Evolutionary conservation across 2,113 vertebrate species (phyloP).

Genomic region (Ellobius talpinus): DNA sequence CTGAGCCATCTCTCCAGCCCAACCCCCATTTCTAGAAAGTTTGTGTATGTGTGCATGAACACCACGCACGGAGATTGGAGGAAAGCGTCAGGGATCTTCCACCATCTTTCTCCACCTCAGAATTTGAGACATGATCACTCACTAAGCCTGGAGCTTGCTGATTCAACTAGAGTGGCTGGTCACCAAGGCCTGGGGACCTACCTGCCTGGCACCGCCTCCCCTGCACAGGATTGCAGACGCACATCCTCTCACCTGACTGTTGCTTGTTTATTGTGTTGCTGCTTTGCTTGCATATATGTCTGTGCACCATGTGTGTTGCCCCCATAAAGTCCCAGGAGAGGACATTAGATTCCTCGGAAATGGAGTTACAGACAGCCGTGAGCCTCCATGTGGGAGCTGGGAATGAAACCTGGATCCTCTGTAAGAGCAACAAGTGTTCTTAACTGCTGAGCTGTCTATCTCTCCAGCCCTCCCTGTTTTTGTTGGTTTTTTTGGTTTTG

Average conservation of each 20-base stretch:
- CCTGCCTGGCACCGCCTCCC: not conserved
- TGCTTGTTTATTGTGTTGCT: not conserved
- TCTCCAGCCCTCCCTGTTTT: not conserved
- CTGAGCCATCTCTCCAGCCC: no score
- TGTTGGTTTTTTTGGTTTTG: not conserved
- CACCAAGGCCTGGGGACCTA: not conserved
- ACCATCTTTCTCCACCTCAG: no score
- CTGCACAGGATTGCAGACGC: not conserved
- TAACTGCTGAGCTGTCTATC: not conserved
- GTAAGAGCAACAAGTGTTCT: not conserved
- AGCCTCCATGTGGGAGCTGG: not conserved
- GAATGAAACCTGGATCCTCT: not conserved
- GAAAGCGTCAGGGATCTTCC: not conserved
- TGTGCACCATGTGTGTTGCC: not conserved
- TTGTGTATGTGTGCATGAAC: not conserved
- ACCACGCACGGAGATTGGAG: not conserved
- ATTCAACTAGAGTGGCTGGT: not conserved
- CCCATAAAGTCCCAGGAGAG: not conserved
- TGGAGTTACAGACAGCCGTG: not conserved
- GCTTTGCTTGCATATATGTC: not conserved
- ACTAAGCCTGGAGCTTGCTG: not conserved
- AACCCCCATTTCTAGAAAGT: no score
- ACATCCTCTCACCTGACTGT: not conserved
- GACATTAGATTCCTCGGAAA: not conserved
- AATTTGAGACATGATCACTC: no score